Evolutionary conservation across 2,113 vertebrate genomes (phyloP).

Genomic region (Gracilinanus agilis): DNA sequence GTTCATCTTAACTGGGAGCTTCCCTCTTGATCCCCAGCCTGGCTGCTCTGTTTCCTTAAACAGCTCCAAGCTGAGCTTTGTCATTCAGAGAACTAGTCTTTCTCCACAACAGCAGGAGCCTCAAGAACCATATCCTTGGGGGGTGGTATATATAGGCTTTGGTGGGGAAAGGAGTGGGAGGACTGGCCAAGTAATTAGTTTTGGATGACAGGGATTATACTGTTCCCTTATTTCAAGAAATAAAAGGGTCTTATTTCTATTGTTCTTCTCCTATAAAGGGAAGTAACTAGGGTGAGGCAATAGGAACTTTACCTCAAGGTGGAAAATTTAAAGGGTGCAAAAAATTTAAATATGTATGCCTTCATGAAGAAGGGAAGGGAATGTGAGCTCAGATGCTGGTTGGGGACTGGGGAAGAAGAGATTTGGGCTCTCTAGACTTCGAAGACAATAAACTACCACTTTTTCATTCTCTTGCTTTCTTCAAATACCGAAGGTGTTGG

Average conservation of each 20-base stretch:
- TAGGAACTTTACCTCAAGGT: not conserved
- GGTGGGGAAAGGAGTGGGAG: constrained; percentile 1
- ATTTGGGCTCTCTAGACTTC: not conserved
- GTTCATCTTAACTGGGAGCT: constrained; percentile 45
- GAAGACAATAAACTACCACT: not conserved
- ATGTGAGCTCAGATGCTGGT: not conserved
- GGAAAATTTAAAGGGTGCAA: not conserved
- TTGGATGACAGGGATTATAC: constrained; percentile 20
- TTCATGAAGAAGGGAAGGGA: not conserved
- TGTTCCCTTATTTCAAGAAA: constrained; percentile 53
- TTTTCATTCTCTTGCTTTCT: not conserved
- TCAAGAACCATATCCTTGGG: constrained; percentile 3
- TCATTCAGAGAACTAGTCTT: constrained; percentile 11
- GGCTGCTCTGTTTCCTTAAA: not conserved
- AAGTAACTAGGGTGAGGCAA: not conserved
- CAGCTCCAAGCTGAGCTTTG: not conserved
- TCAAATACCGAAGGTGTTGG: not conserved
- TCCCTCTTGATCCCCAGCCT: constrained; percentile 35
- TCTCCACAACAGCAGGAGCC: constrained; percentile 12
- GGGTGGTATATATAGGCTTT: not conserved
- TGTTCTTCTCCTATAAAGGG: not conserved
- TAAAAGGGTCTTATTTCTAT: constrained; percentile 24
- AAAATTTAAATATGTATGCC: not conserved
- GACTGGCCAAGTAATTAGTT: constrained; percentile 2
- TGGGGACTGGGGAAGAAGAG: not conserved